Evolutionary conservation across 37 sponge, comb jelly and placozoan genomes (phyloP).

Genomic region (Halisarca cf. caerulea): DNA sequence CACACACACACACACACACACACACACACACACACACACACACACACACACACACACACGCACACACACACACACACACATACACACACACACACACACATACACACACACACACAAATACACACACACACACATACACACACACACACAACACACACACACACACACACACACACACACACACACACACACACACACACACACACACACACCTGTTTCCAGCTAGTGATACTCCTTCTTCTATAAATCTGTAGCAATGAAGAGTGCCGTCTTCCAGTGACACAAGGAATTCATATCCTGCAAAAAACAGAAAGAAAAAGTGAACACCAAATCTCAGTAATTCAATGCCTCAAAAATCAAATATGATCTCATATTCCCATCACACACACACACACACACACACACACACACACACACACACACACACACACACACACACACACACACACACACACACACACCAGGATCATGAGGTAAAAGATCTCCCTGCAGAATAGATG

Average conservation of each 20-base stretch:
- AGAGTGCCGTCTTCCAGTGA: constrained; percentile 2
- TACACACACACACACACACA: constrained; percentile 2
- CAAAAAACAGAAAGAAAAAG: not conserved
- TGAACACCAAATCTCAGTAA: no score
- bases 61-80: constrained; percentile 15
- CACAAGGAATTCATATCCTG: constrained; percentile 5
- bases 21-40: constrained; percentile 15
- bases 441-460: not conserved
- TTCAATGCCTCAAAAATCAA: no score
- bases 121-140: constrained; percentile 17
- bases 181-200: constrained; percentile 29
- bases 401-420: constrained; percentile 2
- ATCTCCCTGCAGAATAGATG: not conserved
- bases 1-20: constrained; percentile 19
- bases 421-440: constrained; percentile 12
- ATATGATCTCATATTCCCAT: no score
- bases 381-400: no score
- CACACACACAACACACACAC: constrained; percentile 25
- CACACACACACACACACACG: constrained; percentile 16
- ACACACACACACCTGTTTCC: constrained; percentile 4
- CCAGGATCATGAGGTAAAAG: not conserved
- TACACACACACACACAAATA: constrained; percentile 17
- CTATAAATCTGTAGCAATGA: constrained; percentile 4
- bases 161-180: constrained; percentile 7
- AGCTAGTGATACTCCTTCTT: no score